Percentiles rank a stretch among this genome's conserved stretches.
These are phyloP conservation scores for Phylloscopus whistleri DNA, from an alignment of 2,113 vertebrate species.

Conservation along the genomic window DNA sequence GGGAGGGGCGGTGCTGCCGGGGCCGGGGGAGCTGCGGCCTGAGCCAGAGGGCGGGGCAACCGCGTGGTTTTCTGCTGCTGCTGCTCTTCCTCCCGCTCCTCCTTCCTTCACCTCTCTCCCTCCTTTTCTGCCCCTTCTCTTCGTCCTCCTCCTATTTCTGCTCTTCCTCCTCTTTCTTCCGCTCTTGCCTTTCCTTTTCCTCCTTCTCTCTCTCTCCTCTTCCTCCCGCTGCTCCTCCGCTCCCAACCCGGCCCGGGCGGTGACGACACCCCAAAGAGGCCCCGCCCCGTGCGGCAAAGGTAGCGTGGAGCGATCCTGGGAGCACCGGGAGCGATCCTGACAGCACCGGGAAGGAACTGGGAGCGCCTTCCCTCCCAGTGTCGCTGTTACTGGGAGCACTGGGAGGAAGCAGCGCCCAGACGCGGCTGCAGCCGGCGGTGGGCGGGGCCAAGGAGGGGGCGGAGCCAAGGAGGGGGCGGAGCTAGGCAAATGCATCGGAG, in stretches of 20 bases:
- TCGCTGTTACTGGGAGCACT: not conserved
- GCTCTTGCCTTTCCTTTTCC: too few relatives aligned
- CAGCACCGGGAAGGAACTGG: not conserved
- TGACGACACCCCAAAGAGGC: not conserved
- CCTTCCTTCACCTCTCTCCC: not conserved
- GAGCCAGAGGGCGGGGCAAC: not conserved
- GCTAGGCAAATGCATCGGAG: too few relatives aligned
- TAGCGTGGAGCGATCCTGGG: not conserved
- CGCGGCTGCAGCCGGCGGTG: too few relatives aligned
- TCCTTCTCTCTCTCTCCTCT: not conserved
- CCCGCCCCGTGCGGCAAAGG: not conserved
- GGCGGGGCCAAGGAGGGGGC: too few relatives aligned
- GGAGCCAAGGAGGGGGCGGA: too few relatives aligned
- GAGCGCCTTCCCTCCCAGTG: not conserved
- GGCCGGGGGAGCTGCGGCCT: not conserved
- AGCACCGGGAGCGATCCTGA: not conserved
- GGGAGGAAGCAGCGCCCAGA: not conserved
- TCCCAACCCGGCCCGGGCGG: not conserved
- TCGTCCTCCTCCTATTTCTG: not conserved
- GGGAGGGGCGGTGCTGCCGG: too few relatives aligned
- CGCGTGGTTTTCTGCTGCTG: not conserved
- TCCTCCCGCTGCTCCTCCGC: not conserved
- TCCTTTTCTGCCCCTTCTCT: not conserved
- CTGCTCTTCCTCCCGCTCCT: not conserved
- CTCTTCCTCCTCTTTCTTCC: not conserved